Base-by-base conservation (phyloP, 2,888 invertebrate genomes). In the Napeogenes sylphis region DNA sequence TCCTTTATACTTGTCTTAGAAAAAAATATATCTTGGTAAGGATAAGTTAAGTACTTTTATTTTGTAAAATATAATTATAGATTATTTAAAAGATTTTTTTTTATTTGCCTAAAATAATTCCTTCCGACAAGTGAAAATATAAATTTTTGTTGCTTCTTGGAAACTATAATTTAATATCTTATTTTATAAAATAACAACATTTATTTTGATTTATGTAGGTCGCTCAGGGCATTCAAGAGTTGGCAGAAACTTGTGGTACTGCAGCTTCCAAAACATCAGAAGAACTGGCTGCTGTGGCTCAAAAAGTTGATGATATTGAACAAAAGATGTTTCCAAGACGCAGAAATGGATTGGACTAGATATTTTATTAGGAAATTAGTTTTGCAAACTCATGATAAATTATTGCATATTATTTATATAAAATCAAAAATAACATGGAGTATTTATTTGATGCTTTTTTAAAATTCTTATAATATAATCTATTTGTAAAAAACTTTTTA, bases 311-410 rank as follows among this genome's bases (percentile, higher is more conserved):
- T 38, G 79, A 84, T 74, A 78, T 75, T 45, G 90, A 89, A 66
- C 79, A 83, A 53, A 88, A 85, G 65, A 64, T 81, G 65, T 84
- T 85, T 60, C 90, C 88, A 13, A 84, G 73, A 65, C 79, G 89
- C 70, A 78, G 90, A 67, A 90, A 90, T 77, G 90, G 90, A 46
- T 75, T 90, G 21, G 90, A 90, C 71, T 90, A 76, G 79, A 68
- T 45, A n/a, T 12, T 14, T n/a, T 14, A 47, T 45, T 12, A 13
- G 30, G 4, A 51, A 51, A 51, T 30, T 21, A 21, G 8, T 30
- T 30, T 51, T 51, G 51, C 30, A 51, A 30, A 30, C 10, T 51
- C 30, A 8, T 30, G 8, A 51, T 51, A 51, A 51, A 51, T 58
- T n/a, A 33, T 33, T 33, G 30, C 33, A 47, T 3, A 30, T 32